Percentiles rank a stretch among this genome's conserved stretches.
phyloP scores from a whole-genome alignment of 2,888 invertebrate species.

The Syritta pipiens region DNA sequence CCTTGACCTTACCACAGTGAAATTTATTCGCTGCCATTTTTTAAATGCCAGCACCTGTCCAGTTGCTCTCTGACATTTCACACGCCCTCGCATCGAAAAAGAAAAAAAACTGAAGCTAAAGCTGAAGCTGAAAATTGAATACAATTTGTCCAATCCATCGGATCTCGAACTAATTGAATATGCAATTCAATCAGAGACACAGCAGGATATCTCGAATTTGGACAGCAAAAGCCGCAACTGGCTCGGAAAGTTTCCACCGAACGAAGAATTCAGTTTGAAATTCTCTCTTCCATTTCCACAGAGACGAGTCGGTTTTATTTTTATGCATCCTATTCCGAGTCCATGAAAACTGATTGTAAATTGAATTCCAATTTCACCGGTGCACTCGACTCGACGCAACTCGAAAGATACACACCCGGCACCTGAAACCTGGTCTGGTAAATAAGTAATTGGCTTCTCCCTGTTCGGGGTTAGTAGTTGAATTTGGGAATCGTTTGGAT shows the following conservation, averaged over 20 bases:
- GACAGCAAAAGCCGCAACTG: neutral
- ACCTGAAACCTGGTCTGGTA: too few relatives aligned
- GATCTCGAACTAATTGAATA: conserved; percentile 43
- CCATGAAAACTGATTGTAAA: conserved; percentile 52
- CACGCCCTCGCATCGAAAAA: neutral
- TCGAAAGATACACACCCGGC: too few relatives aligned
- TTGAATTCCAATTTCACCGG: conserved; percentile 53
- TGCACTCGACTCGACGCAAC: conserved; percentile 19
- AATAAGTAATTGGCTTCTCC: conserved; percentile 48
- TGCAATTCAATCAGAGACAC: conserved; percentile 52
- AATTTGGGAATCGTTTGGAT: conserved; percentile 47
- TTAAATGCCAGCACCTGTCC: too few relatives aligned
- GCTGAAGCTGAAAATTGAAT: conserved; percentile 29
- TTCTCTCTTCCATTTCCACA: conserved; percentile 36
- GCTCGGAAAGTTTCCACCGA: neutral
- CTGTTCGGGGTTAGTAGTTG: conserved; percentile 24
- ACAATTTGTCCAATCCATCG: conserved; percentile 9
- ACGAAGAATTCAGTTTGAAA: conserved; percentile 18
- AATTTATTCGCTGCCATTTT: too few relatives aligned
- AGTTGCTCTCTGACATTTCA: too few relatives aligned
- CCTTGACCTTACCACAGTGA: too few relatives aligned
- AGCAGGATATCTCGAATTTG: conserved; percentile 18
- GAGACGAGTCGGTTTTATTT: too few relatives aligned
- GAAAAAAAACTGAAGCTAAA: too few relatives aligned
- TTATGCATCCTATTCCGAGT: conserved; percentile 18